Evolutionary conservation across 1,140 invertebrate species (phyloP).

Genomic region (Trichonephila clavipes): DNA sequence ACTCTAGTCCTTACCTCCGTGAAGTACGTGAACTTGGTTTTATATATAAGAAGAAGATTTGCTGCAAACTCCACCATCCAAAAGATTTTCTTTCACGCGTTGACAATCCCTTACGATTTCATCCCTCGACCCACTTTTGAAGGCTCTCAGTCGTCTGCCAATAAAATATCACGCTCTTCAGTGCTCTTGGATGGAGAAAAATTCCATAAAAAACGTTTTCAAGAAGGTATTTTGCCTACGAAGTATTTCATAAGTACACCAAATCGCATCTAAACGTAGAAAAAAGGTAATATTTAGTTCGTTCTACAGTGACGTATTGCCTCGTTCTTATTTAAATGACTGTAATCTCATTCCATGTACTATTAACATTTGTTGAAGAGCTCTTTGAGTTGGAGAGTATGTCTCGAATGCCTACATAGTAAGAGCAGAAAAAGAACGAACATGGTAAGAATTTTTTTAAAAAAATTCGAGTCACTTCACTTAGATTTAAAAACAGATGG

Average conservation of each 20-base stretch:
- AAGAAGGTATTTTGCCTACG: not conserved
- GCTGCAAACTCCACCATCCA: conserved; percentile 10
- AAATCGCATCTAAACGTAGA: not conserved
- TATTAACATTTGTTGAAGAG: not conserved
- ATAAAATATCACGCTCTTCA: conserved; percentile 41
- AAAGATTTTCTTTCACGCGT: conserved; percentile 37
- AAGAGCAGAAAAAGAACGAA: too few relatives aligned
- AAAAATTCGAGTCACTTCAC: too few relatives aligned
- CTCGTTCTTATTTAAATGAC: not conserved
- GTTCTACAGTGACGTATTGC: not conserved
- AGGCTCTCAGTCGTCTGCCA: not conserved
- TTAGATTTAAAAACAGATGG: too few relatives aligned
- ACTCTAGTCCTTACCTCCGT: not conserved
- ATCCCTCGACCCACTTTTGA: not conserved
- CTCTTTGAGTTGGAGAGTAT: too few relatives aligned
- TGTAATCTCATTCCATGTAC: not conserved
- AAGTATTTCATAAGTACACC: not conserved
- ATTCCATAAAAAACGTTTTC: not conserved
- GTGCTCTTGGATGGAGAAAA: not conserved
- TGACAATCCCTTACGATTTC: not conserved
- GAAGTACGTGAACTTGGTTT: not conserved
- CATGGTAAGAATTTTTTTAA: too few relatives aligned
- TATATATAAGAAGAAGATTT: not conserved
- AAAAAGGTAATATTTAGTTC: not conserved
- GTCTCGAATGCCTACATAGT: too few relatives aligned